These are phyloP conservation scores for Platichthys flesus DNA, from an alignment of 2,113 vertebrate genomes.

Conservation along the genomic window DNA sequence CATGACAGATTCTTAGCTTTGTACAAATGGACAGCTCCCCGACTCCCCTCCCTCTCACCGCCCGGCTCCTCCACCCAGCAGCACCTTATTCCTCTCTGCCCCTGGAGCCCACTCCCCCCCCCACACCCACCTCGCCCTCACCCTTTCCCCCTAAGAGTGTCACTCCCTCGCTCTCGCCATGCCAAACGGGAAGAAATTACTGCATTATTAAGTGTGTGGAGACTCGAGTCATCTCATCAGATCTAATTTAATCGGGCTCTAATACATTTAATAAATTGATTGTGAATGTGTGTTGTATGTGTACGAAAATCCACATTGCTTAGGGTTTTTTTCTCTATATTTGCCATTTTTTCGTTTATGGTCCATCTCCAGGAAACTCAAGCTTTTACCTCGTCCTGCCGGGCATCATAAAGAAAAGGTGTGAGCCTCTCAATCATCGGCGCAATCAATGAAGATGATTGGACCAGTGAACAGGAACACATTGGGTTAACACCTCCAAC, in stretches of 20 bases:
- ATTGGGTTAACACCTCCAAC: constrained; percentile 78
- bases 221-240: constrained; percentile 80
- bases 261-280: not conserved
- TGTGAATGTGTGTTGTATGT: not conserved
- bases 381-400: constrained; percentile 23
- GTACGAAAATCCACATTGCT: constrained; percentile 14
- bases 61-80: constrained; percentile 10
- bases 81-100: constrained; percentile 28
- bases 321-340: constrained; percentile 11
- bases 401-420: constrained; percentile 65
- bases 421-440: constrained; percentile 78
- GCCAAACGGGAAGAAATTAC: constrained; percentile 93
- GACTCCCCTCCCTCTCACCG: constrained; percentile 60
- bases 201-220: constrained; percentile 95
- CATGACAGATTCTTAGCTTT: constrained; percentile 98
- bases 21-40: constrained; percentile 92
- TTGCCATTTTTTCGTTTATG: constrained; percentile 38
- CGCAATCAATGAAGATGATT: constrained; percentile 80
- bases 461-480: constrained; percentile 82
- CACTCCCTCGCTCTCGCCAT: constrained; percentile 84
- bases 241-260: constrained; percentile 91
- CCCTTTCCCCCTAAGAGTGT: constrained; percentile 74
- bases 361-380: constrained; percentile 23
- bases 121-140: not conserved
- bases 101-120: not conserved